Base-by-base conservation (phyloP, 2,113 vertebrate genomes). In the Neodon shergylaensis region DNA sequence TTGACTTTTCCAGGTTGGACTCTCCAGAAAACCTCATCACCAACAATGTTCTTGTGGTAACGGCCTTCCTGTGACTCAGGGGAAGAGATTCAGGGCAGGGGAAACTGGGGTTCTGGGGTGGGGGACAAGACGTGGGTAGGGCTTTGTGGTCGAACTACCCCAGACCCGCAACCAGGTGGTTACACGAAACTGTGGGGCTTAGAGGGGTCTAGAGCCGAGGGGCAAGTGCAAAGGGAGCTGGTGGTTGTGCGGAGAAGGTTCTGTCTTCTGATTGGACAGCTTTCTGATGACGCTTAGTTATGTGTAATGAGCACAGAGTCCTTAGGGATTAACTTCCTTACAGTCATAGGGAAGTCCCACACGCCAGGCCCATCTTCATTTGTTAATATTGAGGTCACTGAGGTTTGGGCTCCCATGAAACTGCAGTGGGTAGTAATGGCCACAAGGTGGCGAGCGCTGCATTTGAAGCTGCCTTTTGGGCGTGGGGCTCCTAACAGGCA, bases 21-120 rank as follows among this genome's bases (percentile, higher is more conserved):
- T 90, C 91, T 97, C 96, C 97, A 36, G 98, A 99, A 97, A 98
- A 96, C 68, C 98, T 99, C 88, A 95, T 98, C 94, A 99, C 98
- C 97, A 99, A 99, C 63, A 94, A 97, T 16, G 98, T 98, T 87
- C 95, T 99, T 95, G 98, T 99, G 98, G 99, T 99, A 98, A 98
- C 72, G 49, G 22, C 39, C 44, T 92, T 77, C 89, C 68, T 58
- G 8, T 8, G 52, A 49, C 74, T 47, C 28, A 24, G 63, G 58
- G 26, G 74, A 63, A 26, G 65, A 42, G 9, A 7, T 54, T 9
- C 49, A 39, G 58, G 73, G 28, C 26, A 36, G 52, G 52, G 31
- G 33, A 21, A 21, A 17, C 8, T 21, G n/a, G 79, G 65, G 26
- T 61, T 42, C 86, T 61, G 63, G 36, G 44, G 24, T 24, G 21